A percentile compares a stretch with the other conserved stretches of the same genome.
These are phyloP conservation scores for Otus sunia DNA, from an alignment of 2,113 vertebrate genomes.

Conservation along the genomic window DNA sequence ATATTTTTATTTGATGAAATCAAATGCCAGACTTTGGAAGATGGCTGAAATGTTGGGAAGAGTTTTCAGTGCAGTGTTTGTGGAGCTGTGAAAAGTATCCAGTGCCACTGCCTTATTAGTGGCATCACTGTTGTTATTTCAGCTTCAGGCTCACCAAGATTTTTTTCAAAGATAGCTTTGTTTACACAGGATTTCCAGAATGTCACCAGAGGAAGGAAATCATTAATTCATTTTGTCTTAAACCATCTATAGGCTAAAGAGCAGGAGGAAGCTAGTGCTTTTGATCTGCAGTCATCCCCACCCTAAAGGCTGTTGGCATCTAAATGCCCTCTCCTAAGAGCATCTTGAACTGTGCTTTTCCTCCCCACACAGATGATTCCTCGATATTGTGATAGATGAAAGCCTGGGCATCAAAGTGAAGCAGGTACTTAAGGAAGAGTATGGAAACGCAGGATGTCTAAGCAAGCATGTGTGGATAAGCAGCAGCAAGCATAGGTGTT, in stretches of 20 bases:
- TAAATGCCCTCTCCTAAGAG: not conserved
- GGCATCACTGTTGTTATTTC: not conserved
- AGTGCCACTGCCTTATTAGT: accelerated
- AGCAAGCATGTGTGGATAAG: not conserved
- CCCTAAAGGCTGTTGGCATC: not conserved
- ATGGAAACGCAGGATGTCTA: not conserved
- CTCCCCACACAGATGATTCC: not conserved
- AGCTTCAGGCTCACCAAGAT: not conserved
- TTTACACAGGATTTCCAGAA: not conserved
- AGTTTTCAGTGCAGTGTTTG: not conserved
- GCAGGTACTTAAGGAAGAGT: not conserved
- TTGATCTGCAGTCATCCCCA: not conserved
- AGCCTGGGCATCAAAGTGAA: not conserved
- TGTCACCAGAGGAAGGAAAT: not conserved
- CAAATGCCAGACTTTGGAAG: not conserved
- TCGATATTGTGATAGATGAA: not conserved
- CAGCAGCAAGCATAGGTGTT: not conserved
- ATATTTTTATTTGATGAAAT: not conserved
- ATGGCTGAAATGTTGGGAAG: not conserved
- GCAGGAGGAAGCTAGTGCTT: not conserved
- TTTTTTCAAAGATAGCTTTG: not conserved
- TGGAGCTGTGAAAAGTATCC: not conserved
- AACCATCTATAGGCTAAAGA: not conserved
- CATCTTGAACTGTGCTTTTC: not conserved
- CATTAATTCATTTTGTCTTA: not conserved